A percentile compares a stretch with the other conserved stretches of the same genome.
Evolutionary conservation across 2,113 vertebrate genomes (phyloP).

Genomic region (Notarius lentiginosus): DNA sequence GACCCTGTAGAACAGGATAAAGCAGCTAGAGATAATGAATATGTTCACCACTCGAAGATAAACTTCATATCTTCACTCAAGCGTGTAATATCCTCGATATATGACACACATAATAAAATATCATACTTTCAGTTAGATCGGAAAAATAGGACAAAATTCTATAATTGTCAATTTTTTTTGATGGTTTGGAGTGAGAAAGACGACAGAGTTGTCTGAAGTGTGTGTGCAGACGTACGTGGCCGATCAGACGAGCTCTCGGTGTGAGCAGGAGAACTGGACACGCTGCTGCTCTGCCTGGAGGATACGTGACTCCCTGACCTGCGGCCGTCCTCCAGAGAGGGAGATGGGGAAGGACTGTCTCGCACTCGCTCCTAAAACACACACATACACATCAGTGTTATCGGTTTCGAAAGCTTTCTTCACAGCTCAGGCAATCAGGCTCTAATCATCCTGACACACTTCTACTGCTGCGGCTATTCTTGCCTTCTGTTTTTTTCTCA

Average conservation of each 20-base stretch:
- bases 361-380: constrained; percentile 83
- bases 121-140: neutral
- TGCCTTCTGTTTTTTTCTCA: neutral
- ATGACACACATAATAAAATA: neutral
- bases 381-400: neutral
- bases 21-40: too few relatives aligned
- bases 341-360: constrained; percentile 92
- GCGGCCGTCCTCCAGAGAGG: constrained; percentile 91
- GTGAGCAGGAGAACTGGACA: constrained; percentile 90
- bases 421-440: neutral
- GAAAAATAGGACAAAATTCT: neutral
- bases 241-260: constrained; percentile 89
- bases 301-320: constrained; percentile 86
- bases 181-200: neutral
- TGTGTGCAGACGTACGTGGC: constrained; percentile 78
- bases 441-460: constrained; percentile 16
- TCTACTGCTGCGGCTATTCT: neutral
- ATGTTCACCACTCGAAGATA: too few relatives aligned
- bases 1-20: too few relatives aligned
- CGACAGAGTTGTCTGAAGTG: neutral
- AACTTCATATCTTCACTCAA: too few relatives aligned
- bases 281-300: constrained; percentile 94
- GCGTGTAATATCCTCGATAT: too few relatives aligned
- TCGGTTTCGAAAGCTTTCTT: neutral
- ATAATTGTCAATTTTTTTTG: neutral